Evolutionary conservation across 2,113 vertebrate genomes (phyloP).

Genomic region (Riparia riparia): DNA sequence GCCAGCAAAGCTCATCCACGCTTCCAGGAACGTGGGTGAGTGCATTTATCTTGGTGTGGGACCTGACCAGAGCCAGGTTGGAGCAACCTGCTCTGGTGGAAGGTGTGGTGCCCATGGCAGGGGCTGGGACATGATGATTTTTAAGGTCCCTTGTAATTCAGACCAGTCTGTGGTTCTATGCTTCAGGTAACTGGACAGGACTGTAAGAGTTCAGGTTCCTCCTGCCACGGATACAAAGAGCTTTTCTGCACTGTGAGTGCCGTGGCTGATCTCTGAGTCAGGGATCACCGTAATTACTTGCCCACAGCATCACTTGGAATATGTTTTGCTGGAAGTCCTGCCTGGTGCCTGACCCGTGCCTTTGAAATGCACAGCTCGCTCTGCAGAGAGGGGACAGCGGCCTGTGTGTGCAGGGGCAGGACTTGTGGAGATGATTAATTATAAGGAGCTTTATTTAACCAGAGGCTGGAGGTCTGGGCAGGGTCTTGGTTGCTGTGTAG

Average conservation of each 20-base stretch:
- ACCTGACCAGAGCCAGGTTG: background rate
- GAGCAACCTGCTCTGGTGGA: background rate
- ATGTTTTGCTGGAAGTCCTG: background rate
- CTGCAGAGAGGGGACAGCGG: background rate
- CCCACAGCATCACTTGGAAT: background rate
- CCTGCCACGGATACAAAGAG: background rate
- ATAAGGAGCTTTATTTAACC: slow-evolving; percentile 10
- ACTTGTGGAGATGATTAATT: background rate
- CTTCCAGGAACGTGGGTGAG: background rate
- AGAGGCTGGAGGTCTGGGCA: background rate
- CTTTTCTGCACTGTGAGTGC: background rate
- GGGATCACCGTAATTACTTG: background rate
- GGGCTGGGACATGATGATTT: background rate
- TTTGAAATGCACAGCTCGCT: background rate
- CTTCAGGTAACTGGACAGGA: background rate
- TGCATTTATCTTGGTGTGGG: background rate
- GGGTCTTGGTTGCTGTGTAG: background rate
- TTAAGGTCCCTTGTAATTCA: background rate
- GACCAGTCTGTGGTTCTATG: background rate
- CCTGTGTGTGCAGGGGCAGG: background rate
- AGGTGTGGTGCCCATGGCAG: background rate
- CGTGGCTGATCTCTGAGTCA: background rate
- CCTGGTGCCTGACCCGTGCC: background rate
- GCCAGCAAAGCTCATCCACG: background rate
- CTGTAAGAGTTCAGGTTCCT: background rate